phyloP scores from a whole-genome alignment of 53 echinoderm and acorn worm species.

The Stichopus horrens region DNA sequence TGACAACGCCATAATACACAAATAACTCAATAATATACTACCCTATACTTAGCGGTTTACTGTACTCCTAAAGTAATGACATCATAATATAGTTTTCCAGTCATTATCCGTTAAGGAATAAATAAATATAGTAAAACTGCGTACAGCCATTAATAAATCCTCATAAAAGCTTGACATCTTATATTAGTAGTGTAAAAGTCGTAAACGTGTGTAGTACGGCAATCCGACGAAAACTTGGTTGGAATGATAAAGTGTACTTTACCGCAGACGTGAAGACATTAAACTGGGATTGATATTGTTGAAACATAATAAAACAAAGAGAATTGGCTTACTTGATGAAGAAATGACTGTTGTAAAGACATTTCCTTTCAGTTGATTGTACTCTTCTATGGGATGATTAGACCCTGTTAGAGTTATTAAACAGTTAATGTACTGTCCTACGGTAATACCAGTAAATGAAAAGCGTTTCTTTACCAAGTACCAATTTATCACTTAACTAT shows the following conservation, averaged over 20 bases:
- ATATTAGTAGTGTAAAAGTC: background rate
- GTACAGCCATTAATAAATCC: too few species aligned
- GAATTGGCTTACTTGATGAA: background rate
- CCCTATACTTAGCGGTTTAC: background rate
- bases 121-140: too few species aligned
- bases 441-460: background rate
- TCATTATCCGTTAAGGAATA: too few species aligned
- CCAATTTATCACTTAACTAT: slow-evolving; percentile 30
- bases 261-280: background rate
- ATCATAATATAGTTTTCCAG: too few species aligned
- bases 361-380: slow-evolving; percentile 27
- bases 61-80: background rate
- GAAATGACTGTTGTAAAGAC: slow-evolving; percentile 33
- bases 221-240: background rate
- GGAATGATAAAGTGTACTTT: background rate
- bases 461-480: background rate
- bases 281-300: background rate
- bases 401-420: slow-evolving; percentile 18
- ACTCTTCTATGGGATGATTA: slow-evolving; percentile 29
- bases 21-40: too few species aligned
- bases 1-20: too few species aligned
- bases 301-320: slow-evolving; percentile 19
- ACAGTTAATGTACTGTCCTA: background rate
- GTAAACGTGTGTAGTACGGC: background rate
- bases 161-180: too few species aligned